These are phyloP conservation scores for Caenorhabditis macrosperma DNA, from an alignment of 2,888 invertebrate genomes.

Conservation along the genomic window DNA sequence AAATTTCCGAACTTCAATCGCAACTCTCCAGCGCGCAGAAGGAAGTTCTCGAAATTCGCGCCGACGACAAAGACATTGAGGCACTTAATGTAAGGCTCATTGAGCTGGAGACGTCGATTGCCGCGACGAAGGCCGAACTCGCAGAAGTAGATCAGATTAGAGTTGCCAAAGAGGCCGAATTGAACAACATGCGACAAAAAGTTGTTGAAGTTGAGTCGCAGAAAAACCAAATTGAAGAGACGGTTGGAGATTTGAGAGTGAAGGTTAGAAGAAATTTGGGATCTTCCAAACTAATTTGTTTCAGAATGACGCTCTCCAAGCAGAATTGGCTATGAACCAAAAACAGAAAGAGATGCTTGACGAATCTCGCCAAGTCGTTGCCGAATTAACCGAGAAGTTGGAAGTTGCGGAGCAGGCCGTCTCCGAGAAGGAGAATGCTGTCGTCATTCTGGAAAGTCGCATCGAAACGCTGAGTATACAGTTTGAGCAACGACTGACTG, in stretches of 20 bases:
- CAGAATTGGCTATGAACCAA: not conserved
- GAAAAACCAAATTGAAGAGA: no score
- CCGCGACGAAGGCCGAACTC: not conserved
- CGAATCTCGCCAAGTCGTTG: not conserved
- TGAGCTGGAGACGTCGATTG: not conserved
- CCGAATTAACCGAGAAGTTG: not conserved
- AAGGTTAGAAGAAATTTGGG: not conserved
- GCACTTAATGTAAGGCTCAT: not conserved
- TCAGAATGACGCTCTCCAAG: not conserved
- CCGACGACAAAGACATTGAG: not conserved
- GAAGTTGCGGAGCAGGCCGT: slow-evolving; percentile 12
- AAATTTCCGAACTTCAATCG: not conserved
- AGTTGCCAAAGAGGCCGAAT: no score
- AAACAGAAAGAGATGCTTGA: not conserved
- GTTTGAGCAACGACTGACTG: slow-evolving; percentile 1
- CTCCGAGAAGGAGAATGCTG: slow-evolving; percentile 3
- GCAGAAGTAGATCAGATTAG: not conserved
- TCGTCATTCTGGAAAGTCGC: slow-evolving; percentile 16
- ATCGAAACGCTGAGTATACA: slow-evolving; percentile 10
- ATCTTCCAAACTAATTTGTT: not conserved
- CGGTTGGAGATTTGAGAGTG: not conserved
- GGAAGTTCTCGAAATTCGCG: not conserved
- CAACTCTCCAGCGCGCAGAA: no score
- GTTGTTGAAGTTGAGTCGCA: not conserved
- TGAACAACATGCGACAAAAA: not conserved